Evolutionary conservation across 2,113 vertebrate species (phyloP), one percentile per base, ranked within the genome.

Genomic region (Gavialis gangeticus): DNA sequence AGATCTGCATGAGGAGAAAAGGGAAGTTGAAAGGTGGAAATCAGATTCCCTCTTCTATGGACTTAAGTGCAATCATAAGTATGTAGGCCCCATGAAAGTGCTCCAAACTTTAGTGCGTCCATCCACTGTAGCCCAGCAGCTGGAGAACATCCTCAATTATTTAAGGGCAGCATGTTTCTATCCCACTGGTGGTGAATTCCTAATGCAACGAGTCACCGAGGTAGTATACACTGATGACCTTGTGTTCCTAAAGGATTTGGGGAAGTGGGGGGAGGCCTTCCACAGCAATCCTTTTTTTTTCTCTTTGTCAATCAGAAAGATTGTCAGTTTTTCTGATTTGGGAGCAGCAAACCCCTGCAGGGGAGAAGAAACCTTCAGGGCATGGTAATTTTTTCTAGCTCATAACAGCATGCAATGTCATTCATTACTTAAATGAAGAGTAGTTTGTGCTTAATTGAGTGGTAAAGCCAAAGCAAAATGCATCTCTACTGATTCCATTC

Each of bases 381-480:
- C 22, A 81, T 75, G 14, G 80, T 18, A 92, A 82, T 89, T 84
- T 59, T 93, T 89, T 27, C 59, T 88, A 69, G 34, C 46, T 63
- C 82, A 79, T 93, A 84, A 95, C 94, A 86, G 27, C 90, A 12
- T 77, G 56, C 71, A 56, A 17, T 87, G 84, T 75, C 75, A 71
- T 91, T 93, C 75, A 77, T 92, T 89, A 79, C 78, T 88, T 90
- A 95, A 88, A 97, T 93, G 88, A 94, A 97, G 80, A 54, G 30
- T 77, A 85, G 59, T 94, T 95, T 82, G 62, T 87, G 27, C 89
- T 95, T 96, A 95, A 96, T 27, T 2, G 2, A 75, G 27, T 58
- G 7, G 14, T n/a, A 58, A 93, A 95, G 77, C 34, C 27, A 83
- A 85, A 87, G 58, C 62, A 90, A 91, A 94, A 79, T 34, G 17